These are phyloP conservation scores for Neosilurus mollespiculum DNA, from an alignment of 2,797 vertebrate genomes.

Conservation along the genomic window DNA sequence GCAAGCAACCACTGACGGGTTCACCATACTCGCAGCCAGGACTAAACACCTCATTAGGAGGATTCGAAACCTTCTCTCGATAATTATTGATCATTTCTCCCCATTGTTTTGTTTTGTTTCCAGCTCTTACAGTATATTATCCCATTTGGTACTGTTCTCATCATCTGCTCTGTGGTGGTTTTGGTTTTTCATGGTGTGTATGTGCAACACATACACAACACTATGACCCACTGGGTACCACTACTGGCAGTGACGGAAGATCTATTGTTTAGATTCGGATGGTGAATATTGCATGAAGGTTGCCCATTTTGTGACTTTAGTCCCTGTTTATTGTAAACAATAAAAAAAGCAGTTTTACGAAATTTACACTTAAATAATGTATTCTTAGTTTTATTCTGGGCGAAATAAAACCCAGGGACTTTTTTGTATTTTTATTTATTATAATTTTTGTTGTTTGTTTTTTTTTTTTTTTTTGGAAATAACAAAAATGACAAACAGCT, in stretches of 20 bases:
- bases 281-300: constrained; percentile 45
- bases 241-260: constrained; percentile 52
- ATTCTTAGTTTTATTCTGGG: constrained; percentile 68
- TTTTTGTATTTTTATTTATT: no score
- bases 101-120: neutral
- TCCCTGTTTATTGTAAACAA: constrained; percentile 43
- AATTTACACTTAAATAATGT: constrained; percentile 57
- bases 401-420: constrained; percentile 57
- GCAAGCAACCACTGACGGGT: constrained; percentile 53
- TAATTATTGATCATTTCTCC: neutral
- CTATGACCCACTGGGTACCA: constrained; percentile 44
- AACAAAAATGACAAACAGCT: constrained; percentile 43
- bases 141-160: constrained; percentile 24
- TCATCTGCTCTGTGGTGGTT: constrained; percentile 16
- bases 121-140: neutral
- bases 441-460: neutral
- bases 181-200: constrained; percentile 37
- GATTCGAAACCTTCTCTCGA: neutral
- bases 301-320: constrained; percentile 46
- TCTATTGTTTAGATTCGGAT: constrained; percentile 40
- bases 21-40: constrained; percentile 26
- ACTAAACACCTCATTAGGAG: constrained; percentile 3
- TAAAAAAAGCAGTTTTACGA: constrained; percentile 51
- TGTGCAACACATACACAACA: constrained; percentile 46
- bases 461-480: constrained; percentile 52